Base-by-base conservation (phyloP, 2,113 vertebrate species). In the Synodontis membranacea region DNA sequence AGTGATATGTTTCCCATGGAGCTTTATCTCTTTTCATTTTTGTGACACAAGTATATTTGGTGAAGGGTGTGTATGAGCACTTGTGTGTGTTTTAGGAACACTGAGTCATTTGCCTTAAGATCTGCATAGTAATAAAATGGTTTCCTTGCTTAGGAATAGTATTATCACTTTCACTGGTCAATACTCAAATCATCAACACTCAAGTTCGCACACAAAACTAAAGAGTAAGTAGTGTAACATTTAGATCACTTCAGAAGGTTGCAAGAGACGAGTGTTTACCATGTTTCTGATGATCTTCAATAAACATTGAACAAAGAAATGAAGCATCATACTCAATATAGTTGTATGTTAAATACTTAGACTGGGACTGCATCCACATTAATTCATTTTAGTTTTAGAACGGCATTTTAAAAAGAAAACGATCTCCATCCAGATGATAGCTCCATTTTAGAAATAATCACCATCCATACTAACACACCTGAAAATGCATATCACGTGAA, bases 1-100 rank as follows among this genome's bases (percentile, higher is more conserved):
- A 58, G 70, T 86, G 72, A 87, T 60, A 85, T 84, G 80, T 84
- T 89, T 79, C 68, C 83, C 58, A 85, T 68, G 42, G 75, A 52
- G 72, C 44, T 50, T 89, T 84, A 56, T 66, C 42, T 25, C 50
- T 58, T 58, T 84, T 56, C 9, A 56, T 68, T 79, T 87, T 83
- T 52, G 44, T 50, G 28, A 82, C 34, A 44, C 72, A 79, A 79
- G 58, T 37, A 82, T 66, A 31, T 85, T 56, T 82, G 83, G 60
- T 66, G 50, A 70, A 79, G 50, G 19, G 44, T 48, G 82, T 80
- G 62, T 68, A 75, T 56, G 74, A 52, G 54, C 56, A 25, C 54
- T 58, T 82, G 68, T 54, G 82, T 66, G 31, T 54, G 23, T 48
- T 14, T 62, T 39, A 78, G 50, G 74, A 50, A 81, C 46, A 56